Conservation (phyloP, 2,797 vertebrate genomes). For the Rhinella marina region DNA sequence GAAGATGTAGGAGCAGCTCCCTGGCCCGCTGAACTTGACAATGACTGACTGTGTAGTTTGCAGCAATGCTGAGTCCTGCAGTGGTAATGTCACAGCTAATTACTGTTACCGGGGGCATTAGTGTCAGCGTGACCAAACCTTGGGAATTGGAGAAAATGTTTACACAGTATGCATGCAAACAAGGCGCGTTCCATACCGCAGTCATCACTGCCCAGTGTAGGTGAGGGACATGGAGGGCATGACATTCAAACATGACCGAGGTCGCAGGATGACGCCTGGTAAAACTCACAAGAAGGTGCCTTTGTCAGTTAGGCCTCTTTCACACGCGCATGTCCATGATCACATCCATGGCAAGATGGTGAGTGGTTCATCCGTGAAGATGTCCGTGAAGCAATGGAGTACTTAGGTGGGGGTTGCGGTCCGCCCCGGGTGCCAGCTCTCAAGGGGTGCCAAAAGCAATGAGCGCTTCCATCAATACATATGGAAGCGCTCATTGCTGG, state of each 20-base stretch:
- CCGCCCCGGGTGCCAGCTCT: too few relatives aligned
- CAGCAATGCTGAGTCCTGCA: slow-evolving; percentile 59
- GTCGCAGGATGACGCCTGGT: neutral
- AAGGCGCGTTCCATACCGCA: neutral
- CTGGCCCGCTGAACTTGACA: slow-evolving; percentile 23
- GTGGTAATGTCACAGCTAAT: slow-evolving; percentile 63
- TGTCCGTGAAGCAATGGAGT: too few relatives aligned
- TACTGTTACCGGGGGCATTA: slow-evolving; percentile 51
- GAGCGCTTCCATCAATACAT: too few relatives aligned
- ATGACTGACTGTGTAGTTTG: slow-evolving; percentile 59
- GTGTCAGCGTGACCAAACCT: slow-evolving; percentile 45
- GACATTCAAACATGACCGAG: neutral
- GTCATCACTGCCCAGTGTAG: neutral
- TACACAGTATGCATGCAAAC: slow-evolving; percentile 6
- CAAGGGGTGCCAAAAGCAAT: too few relatives aligned
- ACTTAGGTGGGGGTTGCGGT: too few relatives aligned
- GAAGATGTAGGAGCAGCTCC: neutral
- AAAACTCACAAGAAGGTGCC: neutral
- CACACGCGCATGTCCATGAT: too few relatives aligned
- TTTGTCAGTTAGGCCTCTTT: neutral
- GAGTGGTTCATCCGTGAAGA: too few relatives aligned
- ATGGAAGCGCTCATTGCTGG: too few relatives aligned
- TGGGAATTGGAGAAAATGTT: slow-evolving; percentile 50
- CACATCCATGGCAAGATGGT: too few relatives aligned
- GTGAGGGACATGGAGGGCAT: neutral